Evolutionary conservation across 2,888 invertebrate genomes (phyloP).

Genomic region (Copidosoma aretas): DNA sequence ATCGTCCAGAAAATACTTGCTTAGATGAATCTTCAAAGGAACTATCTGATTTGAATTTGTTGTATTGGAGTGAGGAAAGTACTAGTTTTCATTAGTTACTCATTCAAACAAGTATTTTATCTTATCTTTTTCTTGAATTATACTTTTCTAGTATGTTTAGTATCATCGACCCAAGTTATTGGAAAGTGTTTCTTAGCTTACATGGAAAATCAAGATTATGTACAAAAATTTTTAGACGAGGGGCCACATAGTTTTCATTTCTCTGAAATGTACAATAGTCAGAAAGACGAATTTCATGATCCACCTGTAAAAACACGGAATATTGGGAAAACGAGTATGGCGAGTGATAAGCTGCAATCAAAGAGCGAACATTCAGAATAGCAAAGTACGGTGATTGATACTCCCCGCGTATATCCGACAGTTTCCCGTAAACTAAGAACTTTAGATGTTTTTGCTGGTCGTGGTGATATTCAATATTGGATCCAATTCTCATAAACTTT

Average conservation of each 20-base stretch:
- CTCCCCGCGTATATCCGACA: constrained; percentile 56
- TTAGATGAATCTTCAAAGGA: constrained; percentile 66
- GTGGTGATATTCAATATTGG: constrained; percentile 71
- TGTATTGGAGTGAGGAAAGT: constrained; percentile 81
- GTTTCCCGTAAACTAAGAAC: constrained; percentile 68
- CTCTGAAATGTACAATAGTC: constrained; percentile 70
- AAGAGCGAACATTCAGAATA: constrained; percentile 60
- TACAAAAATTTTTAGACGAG: constrained; percentile 68
- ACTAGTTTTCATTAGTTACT: background rate
- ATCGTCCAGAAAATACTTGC: constrained; percentile 78
- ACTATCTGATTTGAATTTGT: constrained; percentile 73
- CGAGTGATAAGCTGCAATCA: constrained; percentile 73
- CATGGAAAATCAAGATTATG: constrained; percentile 68
- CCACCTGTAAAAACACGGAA: constrained; percentile 69
- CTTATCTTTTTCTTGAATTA: background rate
- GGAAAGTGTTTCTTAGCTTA: constrained; percentile 76
- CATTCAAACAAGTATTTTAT: background rate
- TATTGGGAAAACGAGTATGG: constrained; percentile 70
- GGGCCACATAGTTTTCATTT: constrained; percentile 81
- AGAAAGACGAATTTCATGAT: constrained; percentile 68
- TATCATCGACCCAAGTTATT: constrained; percentile 68
- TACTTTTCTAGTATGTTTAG: constrained; percentile 62
- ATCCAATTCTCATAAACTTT: too few species aligned
- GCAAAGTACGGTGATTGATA: constrained; percentile 50
- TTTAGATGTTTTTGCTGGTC: constrained; percentile 86